Evolutionary conservation across 2,888 invertebrate species (phyloP).

Genomic region (Hyposoter dolosus): DNA sequence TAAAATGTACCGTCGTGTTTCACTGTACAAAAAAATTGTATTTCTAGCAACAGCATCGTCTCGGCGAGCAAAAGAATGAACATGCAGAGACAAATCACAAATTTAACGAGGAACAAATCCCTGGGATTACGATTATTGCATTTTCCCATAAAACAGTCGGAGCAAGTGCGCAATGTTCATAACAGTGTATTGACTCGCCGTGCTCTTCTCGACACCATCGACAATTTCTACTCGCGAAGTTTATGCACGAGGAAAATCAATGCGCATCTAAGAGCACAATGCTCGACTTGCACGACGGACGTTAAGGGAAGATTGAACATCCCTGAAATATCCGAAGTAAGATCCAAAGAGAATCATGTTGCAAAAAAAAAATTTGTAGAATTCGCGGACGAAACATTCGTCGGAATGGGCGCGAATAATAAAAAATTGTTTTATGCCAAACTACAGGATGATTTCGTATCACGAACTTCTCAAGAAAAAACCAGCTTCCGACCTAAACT

Average conservation of each 20-base stretch:
- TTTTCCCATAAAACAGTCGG: background rate
- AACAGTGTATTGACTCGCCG: background rate
- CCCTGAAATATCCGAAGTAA: constrained; percentile 46
- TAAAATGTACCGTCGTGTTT: background rate
- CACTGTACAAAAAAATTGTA: background rate
- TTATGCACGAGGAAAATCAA: constrained; percentile 43
- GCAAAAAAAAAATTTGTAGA: background rate
- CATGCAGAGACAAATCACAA: constrained; percentile 22
- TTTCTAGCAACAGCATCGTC: constrained; percentile 34
- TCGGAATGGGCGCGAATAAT: background rate
- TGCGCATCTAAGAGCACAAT: constrained; percentile 24
- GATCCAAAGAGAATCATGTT: background rate
- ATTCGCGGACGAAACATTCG: background rate
- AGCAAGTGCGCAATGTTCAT: constrained; percentile 1
- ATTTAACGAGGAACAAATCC: constrained; percentile 34
- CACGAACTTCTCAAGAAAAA: background rate
- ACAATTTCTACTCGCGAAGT: constrained; percentile 27
- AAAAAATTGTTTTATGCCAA: background rate
- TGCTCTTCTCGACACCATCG: constrained; percentile 23
- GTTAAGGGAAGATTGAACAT: background rate
- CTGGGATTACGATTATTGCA: constrained; percentile 24
- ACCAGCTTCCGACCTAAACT: background rate
- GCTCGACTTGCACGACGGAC: constrained; percentile 36
- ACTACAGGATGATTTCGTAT: constrained; percentile 3
- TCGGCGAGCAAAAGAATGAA: constrained; percentile 44